Evolutionary conservation across 1,140 invertebrate genomes (phyloP), one percentile per base, ranked within the genome.

Genomic region (Lamellibrachia luymesi): DNA sequence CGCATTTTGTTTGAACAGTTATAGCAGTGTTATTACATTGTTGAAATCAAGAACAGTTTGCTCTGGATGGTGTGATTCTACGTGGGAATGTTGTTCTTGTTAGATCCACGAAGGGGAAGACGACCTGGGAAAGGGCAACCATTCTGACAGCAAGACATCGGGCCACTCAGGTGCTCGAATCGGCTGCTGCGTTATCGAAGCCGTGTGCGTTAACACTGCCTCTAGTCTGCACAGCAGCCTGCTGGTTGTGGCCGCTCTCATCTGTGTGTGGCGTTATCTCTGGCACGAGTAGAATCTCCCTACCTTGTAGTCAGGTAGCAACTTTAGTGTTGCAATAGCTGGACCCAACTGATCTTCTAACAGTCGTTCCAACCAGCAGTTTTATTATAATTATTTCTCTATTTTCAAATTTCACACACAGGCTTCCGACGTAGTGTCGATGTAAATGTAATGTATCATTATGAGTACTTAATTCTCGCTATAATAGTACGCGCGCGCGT

Each of bases 81-180:
- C 64, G 25, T 80, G 64, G 13, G 64, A 80, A 22, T 22, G 4
- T 80, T 80, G 64, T 80, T 22, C 13, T 80, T 22, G 64, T 6
- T 80, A 95, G 95, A 93, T 96, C 13, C 97, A 97, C 94, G 95
- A 94, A 8, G 94, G 95, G 7, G 94, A 94, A 91, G 97, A 97
- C 94, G 97, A 97, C 95, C 95, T 97, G 4, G 97, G 97, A 22
- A 93, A 95, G 89, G 97, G 97, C 0, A 96, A 95, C 6, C 94
- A 96, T 93, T 93, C 95, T 22, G 96, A 96, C 90, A 97, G 97
- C 94, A 91, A 96, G 27, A 96, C 94, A 92, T 97, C 96, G 25
- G 97, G 97, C 8, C 97, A 97, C 94, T 96, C 97, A 22, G 97
- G 97, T 4, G 94, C 94, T 25, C 94, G 96, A 38, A 93, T 97